These are phyloP conservation scores for Netelia virgata DNA, from an alignment of 2,888 invertebrate genomes.

Conservation along the genomic window DNA sequence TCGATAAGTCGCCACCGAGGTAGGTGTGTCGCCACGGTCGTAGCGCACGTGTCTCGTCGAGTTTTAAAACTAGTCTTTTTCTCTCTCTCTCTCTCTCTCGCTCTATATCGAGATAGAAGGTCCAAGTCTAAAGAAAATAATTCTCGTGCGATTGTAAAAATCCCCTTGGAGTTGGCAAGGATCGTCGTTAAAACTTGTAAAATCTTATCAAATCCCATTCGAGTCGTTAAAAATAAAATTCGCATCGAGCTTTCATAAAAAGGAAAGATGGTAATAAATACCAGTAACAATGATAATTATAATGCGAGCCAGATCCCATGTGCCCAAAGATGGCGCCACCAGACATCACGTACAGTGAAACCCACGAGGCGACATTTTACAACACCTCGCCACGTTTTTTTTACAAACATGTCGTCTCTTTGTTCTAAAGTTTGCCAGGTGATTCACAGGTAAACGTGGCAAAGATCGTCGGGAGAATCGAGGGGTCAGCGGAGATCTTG, in stretches of 20 bases:
- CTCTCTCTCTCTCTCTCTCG: background rate
- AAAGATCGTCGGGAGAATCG: slow-evolving; percentile 1
- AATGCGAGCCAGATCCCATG: too few relatives aligned
- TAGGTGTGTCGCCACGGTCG: background rate
- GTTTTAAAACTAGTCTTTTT: slow-evolving; percentile 1
- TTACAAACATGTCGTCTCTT: too few relatives aligned
- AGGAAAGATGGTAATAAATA: too few relatives aligned
- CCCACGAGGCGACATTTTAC: too few relatives aligned
- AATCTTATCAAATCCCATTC: background rate
- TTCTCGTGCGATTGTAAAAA: background rate
- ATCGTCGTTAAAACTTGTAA: background rate
- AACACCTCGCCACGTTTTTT: too few relatives aligned
- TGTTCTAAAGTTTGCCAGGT: slow-evolving; percentile 19
- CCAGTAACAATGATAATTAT: too few relatives aligned
- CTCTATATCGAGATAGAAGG: background rate
- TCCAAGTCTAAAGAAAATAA: background rate
- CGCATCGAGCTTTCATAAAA: too few relatives aligned
- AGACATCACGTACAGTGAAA: too few relatives aligned
- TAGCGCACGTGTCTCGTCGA: slow-evolving; percentile 18
- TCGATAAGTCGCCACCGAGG: slow-evolving; percentile 2
- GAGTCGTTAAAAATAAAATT: background rate
- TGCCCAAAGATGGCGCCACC: too few relatives aligned
- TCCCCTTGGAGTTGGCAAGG: background rate
- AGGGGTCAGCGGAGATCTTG: background rate
- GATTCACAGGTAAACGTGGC: slow-evolving; percentile 40